Evolutionary conservation across 2,113 vertebrate genomes (phyloP).

Genomic region (Chaetura pelagica): DNA sequence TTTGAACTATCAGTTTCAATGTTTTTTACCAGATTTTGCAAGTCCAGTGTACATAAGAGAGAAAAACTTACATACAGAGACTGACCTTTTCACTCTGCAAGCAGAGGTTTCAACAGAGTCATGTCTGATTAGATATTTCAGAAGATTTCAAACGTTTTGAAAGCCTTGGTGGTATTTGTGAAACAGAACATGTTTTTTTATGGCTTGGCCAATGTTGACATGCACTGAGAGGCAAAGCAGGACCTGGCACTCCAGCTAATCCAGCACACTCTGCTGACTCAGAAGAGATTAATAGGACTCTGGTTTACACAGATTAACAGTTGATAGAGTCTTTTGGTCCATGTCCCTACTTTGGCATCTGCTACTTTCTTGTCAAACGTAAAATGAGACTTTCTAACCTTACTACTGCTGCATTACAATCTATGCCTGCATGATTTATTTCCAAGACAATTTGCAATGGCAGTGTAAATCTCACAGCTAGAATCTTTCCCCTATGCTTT

Average conservation of each 20-base stretch:
- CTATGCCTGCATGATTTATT: not conserved
- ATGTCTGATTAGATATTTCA: not conserved
- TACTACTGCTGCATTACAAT: not conserved
- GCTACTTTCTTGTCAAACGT: not conserved
- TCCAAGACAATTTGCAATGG: not conserved
- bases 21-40: constrained; percentile 29
- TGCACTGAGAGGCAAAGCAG: not conserved
- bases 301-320: not conserved
- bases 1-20: not conserved
- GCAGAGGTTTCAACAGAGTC: constrained; percentile 43
- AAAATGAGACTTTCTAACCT: not conserved
- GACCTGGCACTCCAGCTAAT: not conserved
- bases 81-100: constrained; percentile 64
- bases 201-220: not conserved
- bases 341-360: not conserved
- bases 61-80: constrained; percentile 5
- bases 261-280: not conserved
- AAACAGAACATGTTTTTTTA: constrained; percentile 6
- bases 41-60: constrained; percentile 31
- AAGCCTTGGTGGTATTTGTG: not conserved
- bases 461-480: not conserved
- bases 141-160: constrained; percentile 46
- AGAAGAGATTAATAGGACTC: not conserved
- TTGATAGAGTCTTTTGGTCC: not conserved
- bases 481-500: not conserved